phyloP scores from a whole-genome alignment of 2,888 invertebrate genomes.

The Cephus sareptanus region DNA sequence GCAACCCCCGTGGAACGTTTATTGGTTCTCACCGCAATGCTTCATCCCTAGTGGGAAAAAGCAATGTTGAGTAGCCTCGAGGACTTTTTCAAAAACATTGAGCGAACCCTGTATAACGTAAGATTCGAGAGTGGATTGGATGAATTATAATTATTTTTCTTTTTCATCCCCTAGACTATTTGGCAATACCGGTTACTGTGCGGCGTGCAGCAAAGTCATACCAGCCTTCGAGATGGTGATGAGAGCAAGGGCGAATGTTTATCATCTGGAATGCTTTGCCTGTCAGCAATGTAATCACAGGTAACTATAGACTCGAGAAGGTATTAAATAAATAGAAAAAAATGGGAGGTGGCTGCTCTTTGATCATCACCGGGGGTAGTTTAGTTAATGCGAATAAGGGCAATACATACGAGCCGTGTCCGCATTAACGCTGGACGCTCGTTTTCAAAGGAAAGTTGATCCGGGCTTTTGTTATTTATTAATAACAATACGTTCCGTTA shows the following conservation, averaged over 20 bases:
- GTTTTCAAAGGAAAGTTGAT: background rate
- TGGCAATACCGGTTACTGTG: constrained; percentile 90
- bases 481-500: constrained; percentile 49
- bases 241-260: constrained; percentile 91
- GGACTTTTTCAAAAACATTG: no score
- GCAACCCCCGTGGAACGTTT: constrained; percentile 34
- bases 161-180: constrained; percentile 76
- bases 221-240: constrained; percentile 97
- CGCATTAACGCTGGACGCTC: no score
- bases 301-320: constrained; percentile 66
- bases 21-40: background rate
- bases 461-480: constrained; percentile 39
- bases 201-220: constrained; percentile 92
- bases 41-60: no score
- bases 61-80: no score
- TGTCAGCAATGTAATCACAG: constrained; percentile 96
- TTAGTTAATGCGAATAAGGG: no score
- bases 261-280: constrained; percentile 94
- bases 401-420: no score
- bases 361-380: no score
- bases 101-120: no score
- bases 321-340: no score
- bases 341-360: no score
- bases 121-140: no score
- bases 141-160: no score